Evolutionary conservation across 2,888 invertebrate genomes (phyloP), one percentile per base, ranked within the genome.

Genomic region (Colletes collaris): DNA sequence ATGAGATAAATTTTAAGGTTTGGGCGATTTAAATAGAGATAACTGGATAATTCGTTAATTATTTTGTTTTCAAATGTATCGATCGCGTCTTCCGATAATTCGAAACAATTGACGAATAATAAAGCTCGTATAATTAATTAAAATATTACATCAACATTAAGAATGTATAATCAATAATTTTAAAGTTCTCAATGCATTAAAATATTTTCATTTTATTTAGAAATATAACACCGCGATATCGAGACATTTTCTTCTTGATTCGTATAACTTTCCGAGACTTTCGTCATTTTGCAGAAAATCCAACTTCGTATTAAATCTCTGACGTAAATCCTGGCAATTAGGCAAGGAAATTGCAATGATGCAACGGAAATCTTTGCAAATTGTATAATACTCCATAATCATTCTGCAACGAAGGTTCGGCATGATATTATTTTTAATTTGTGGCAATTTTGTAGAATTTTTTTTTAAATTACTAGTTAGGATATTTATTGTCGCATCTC

Each of bases 231-330:
- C 16, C 16, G 16, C 16, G 16, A 16, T 16, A 16, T 16, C 16
- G 16, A 16, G 16, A 16, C 16, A 16, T 16, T 16, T 16, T 16
- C 16, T 75, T n/a, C 37, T 59, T 46, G 67, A 58, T 69, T 49
- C 49, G 52, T 65, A n/a, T 19, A 58, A 79, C 55, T 78, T 74
- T 67, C 40, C 50, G 71, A 56, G 76, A 74, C 66, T 82, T 82
- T 64, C n/a, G 55, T 56, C 35, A 16, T 75, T 75, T 66, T 67
- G 40, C 56, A 53, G 52, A 66, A 79, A 72, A 62, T 59, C 27
- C 70, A 55, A 64, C 50, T 75, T 70, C 67, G 72, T 78, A 72
- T 75, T 63, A 70, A 75, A 69, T 75, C 71, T 69, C 50, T 72
- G 55, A 80, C 69, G 70, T 40, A 59, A 37, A 71, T 46, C 50